phyloP scores from a whole-genome alignment of 1,140 invertebrate genomes.

The Pygmarrhopalites habei region DNA sequence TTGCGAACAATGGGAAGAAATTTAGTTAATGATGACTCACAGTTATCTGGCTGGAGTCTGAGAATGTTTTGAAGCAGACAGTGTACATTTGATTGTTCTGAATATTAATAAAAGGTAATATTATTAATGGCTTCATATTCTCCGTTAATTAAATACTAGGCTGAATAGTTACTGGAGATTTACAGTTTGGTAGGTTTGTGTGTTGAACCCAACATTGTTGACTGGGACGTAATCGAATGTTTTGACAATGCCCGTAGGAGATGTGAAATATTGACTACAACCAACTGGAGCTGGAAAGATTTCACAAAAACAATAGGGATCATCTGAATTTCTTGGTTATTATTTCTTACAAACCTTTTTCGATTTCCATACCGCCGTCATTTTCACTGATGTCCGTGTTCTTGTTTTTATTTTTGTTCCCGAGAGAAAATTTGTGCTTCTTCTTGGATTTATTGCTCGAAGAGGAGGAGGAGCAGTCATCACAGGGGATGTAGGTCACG shows the following conservation, averaged over 20 bases:
- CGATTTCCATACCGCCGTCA: no score
- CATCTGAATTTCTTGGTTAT: neutral
- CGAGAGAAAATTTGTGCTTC: neutral
- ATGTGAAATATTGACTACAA: neutral
- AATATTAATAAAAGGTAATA: no score
- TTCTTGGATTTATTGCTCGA: no score
- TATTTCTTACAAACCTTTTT: neutral
- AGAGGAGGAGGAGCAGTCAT: neutral
- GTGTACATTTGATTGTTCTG: neutral
- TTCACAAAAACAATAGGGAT: neutral
- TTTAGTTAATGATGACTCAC: no score
- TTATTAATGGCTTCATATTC: no score
- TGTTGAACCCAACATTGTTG: neutral
- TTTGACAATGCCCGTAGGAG: neutral
- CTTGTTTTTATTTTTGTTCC: neutral
- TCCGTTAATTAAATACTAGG: no score
- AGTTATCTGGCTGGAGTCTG: neutral
- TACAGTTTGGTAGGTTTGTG: no score
- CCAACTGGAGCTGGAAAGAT: neutral
- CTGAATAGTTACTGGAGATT: no score
- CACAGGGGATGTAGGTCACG: neutral
- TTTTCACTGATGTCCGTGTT: neutral
- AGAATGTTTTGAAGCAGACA: neutral
- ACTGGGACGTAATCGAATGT: neutral
- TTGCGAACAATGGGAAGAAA: no score